A percentile compares a stretch with the other conserved stretches of the same genome.
Conservation (phyloP, 2,113 vertebrate genomes). For the mouse (Mus musculus) region DNA sequence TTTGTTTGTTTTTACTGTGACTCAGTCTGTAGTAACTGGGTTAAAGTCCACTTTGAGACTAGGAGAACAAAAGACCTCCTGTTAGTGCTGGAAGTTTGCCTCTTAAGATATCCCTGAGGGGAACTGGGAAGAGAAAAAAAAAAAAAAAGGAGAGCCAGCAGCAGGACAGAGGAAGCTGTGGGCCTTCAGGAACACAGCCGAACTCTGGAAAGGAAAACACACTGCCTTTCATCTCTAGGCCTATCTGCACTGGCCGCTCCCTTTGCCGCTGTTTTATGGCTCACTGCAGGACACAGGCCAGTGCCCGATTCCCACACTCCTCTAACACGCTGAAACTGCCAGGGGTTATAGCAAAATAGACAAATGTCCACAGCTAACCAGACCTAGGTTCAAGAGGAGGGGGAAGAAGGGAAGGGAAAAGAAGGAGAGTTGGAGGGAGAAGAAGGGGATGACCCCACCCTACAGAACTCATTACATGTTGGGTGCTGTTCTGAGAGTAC, state of each 20-base stretch:
- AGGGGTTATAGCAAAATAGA: neutral
- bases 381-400: neutral
- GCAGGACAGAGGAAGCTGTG: conserved; percentile 88
- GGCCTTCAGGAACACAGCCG: conserved; percentile 86
- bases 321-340: neutral
- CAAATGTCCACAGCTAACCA: neutral
- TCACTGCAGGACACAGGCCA: conserved; percentile 15
- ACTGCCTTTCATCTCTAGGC: conserved; percentile 85
- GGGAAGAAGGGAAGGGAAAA: too few relatives aligned
- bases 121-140: conserved; percentile 76
- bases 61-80: conserved; percentile 90
- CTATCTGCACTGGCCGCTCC: conserved; percentile 79
- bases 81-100: conserved; percentile 90
- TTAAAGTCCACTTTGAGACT: conserved; percentile 90
- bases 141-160: conserved; percentile 57
- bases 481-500: neutral
- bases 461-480: neutral
- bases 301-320: conserved; percentile 69
- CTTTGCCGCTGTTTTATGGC: conserved; percentile 69
- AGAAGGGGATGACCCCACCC: neutral
- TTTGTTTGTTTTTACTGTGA: conserved; percentile 90
- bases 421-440: too few relatives aligned
- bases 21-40: conserved; percentile 90
- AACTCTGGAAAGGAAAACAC: conserved; percentile 88
- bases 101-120: conserved; percentile 89